A percentile compares a stretch with the other conserved stretches of the same genome.
Conservation (phyloP, 2,888 invertebrate species). For the Brenthis hecate region DNA sequence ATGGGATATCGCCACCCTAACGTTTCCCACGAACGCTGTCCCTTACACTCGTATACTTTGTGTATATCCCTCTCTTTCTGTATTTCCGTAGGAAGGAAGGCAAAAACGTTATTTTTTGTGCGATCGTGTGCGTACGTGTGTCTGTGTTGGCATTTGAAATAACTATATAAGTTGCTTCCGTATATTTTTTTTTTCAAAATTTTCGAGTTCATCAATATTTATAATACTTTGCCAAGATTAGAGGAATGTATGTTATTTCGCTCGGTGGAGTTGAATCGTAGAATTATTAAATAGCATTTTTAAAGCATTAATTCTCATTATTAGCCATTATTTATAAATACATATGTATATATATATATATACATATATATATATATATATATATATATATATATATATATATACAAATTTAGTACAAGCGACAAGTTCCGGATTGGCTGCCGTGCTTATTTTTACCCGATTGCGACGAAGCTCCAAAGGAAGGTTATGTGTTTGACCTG, state of each 20-base stretch:
- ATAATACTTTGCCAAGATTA: neutral
- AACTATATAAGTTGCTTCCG: constrained; percentile 27
- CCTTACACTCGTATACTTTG: constrained; percentile 47
- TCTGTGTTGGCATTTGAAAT: constrained; percentile 25
- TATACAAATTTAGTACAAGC: too few relatives aligned
- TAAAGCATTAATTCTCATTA: too few relatives aligned
- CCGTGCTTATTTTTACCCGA: too few relatives aligned
- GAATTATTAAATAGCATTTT: too few relatives aligned
- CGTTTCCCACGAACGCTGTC: constrained; percentile 74
- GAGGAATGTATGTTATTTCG: neutral
- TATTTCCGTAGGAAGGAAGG: constrained; percentile 77
- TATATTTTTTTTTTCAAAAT: neutral
- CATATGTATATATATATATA: too few relatives aligned
- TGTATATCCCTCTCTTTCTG: constrained; percentile 46
- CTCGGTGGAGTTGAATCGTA: too few relatives aligned
- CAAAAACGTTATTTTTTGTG: constrained; percentile 72
- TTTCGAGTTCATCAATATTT: constrained; percentile 1
- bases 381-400: too few relatives aligned
- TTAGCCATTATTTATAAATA: too few relatives aligned
- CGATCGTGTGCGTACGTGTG: constrained; percentile 64
- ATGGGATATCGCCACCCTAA: constrained; percentile 80
- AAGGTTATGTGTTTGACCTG: too few relatives aligned
- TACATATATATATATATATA: too few relatives aligned
- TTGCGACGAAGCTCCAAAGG: too few relatives aligned
- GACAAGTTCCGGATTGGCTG: too few relatives aligned